Percentiles rank a stretch among this genome's conserved stretches.
Conservation (phyloP, 2,888 invertebrate species). For the Mythimna ferrago region DNA sequence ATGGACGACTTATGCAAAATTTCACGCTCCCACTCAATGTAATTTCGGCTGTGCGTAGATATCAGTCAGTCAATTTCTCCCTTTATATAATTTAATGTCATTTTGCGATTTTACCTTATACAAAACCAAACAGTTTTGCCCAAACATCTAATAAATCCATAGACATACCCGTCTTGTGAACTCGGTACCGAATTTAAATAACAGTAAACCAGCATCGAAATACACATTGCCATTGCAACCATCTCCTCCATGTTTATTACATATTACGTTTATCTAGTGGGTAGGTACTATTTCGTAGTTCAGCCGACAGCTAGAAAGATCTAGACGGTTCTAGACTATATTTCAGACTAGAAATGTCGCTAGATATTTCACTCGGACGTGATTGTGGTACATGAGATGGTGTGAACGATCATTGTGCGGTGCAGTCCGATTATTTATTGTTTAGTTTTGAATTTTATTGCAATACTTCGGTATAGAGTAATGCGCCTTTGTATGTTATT, state of each 20-base stretch:
- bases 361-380: slow-evolving; percentile 78
- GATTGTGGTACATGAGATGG: slow-evolving; percentile 70
- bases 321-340: slow-evolving; percentile 67
- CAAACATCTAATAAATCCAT: slow-evolving; percentile 7
- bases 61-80: no score
- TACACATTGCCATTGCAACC: slow-evolving; percentile 40
- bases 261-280: slow-evolving; percentile 48
- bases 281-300: slow-evolving; percentile 65
- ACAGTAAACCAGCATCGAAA: slow-evolving; percentile 18
- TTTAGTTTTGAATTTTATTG: slow-evolving; percentile 34
- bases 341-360: slow-evolving; percentile 60
- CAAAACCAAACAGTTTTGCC: background rate
- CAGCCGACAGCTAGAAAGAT: slow-evolving; percentile 67
- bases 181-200: slow-evolving; percentile 32
- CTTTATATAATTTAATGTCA: no score
- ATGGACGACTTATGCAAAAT: no score
- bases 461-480: background rate
- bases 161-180: slow-evolving; percentile 12
- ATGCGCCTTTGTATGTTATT: no score
- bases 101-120: background rate
- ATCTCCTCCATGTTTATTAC: slow-evolving; percentile 52
- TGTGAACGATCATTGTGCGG: slow-evolving; percentile 60
- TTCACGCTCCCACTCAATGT: no score
- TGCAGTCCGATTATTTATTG: slow-evolving; percentile 54
- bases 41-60: no score